Base-by-base conservation (phyloP, 2,888 invertebrate species). In the Argynnis bischoffii region DNA sequence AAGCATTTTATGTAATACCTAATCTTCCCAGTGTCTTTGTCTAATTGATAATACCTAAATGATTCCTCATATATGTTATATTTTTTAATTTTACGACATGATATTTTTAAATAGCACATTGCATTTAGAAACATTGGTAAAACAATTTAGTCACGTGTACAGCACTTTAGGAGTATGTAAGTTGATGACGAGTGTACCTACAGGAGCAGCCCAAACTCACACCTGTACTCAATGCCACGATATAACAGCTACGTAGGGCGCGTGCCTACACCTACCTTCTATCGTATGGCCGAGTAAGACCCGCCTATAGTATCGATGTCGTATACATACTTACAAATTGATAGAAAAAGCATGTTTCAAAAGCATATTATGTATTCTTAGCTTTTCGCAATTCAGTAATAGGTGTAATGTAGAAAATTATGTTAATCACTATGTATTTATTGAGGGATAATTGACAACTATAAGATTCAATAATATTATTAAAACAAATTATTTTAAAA, bases 261-360 rank as follows among this genome's bases (percentile, higher is more conserved):
- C 60, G 87, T 89, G 78, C 88, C 89, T 71, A 93, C 93, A 72
- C 93, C 93, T 68, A 92, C 90, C 73, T 93, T 92, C 86, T 91
- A 88, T 88, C 91, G 89, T 78, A 82, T 85, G 72, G 86, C 87
- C 78, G 89, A 90, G 91, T 92, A 92, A 92, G 92, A 82, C 66
- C 78, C 79, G 77, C 64, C 74, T 74, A 79, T 85, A 84, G 79
- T 88, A 85, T 85, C 81, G 77, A 50, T 69, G 59, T 57, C 26
- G 51, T 61, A 47, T 26, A 48, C 46, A 51, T 56, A 61, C 50
- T 69, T 51, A 35, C 61, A 61, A 51, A 61, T 35, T 2, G 1
- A 15, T 6, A n/a, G 51, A 15, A 3, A 41, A 51, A 61, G 51
- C 51, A n/a, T 41, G 15, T 53, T 41, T n/a, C 48, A 35, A 50